Evolutionary conservation across 2,888 invertebrate genomes (phyloP).

Genomic region (Xestobium rufovillosum): DNA sequence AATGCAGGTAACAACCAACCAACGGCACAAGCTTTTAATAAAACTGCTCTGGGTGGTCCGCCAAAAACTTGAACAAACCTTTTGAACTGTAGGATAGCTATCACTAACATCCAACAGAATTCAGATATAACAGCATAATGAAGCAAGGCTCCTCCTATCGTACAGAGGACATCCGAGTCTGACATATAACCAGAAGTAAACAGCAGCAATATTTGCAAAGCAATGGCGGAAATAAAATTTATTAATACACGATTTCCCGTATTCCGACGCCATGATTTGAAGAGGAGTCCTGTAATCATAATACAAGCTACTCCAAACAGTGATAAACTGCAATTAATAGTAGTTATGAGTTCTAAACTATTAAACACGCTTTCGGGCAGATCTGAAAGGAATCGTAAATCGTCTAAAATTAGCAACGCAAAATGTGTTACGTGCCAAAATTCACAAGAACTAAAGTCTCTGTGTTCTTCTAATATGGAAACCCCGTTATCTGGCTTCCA

Average conservation of each 20-base stretch:
- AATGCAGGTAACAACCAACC: conserved; percentile 56
- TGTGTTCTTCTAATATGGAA: conserved; percentile 18
- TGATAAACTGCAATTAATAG: conserved; percentile 48
- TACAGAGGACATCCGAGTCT: conserved; percentile 44
- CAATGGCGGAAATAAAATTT: conserved; percentile 33
- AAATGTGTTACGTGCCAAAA: conserved; percentile 54
- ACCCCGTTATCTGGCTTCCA: conserved; percentile 49
- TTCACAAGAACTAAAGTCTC: conserved; percentile 44
- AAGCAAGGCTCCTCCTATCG: conserved; percentile 52
- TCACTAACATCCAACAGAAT: conserved; percentile 67
- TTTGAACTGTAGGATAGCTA: conserved; percentile 60
- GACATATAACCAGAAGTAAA: conserved; percentile 32
- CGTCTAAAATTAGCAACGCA: conserved; percentile 45
- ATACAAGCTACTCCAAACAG: conserved; percentile 46
- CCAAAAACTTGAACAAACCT: conserved; percentile 58
- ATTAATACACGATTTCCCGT: conserved; percentile 37
- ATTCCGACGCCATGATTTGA: conserved; percentile 52
- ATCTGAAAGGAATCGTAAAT: conserved; percentile 39
- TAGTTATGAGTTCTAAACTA: conserved; percentile 45
- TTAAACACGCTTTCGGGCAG: conserved; percentile 26
- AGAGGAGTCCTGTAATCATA: conserved; percentile 47
- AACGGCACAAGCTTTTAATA: conserved; percentile 54
- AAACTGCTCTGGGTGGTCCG: conserved; percentile 42
- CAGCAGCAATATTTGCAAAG: conserved; percentile 36
- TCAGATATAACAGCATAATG: conserved; percentile 61